Base-by-base conservation (phyloP, 2,888 invertebrate species). In the Tuta absoluta region DNA sequence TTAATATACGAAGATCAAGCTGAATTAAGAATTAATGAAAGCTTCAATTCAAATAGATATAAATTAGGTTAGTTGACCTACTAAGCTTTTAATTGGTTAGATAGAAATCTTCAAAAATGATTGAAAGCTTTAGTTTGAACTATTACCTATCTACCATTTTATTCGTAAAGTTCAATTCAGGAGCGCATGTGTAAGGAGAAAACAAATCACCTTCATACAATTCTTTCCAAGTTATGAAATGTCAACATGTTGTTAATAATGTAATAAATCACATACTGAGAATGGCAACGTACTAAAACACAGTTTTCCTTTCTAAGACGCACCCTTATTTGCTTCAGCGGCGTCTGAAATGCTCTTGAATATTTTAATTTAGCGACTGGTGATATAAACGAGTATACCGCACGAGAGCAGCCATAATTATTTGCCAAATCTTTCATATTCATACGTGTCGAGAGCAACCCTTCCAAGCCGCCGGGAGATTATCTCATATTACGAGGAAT, bases 291-390 rank as follows among this genome's bases (percentile, higher is more conserved):
- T 58, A 56, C 4, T 33, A 33, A 56, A 14, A 21, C 37, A 41
- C 17, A 65, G 57, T 67, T 62, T 56, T 48, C 57, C 21, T 57
- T n/a, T 63, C n/a, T 28, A 12, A 19, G 66, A 14, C 64, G 65
- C 58, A 61, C 67, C 19, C 69, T 66, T 49, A 41, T 62, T 70
- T 66, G 64, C 68, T 61, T 70, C 66, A 64, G 68, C 70, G 63
- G 56, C 24, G 63, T 69, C 70, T 76, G 73, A 72, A 71, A 74
- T 66, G 73, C 79, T 77, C 77, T 74, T 79, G 75, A 80, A 78
- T 80, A 80, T 80, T 79, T 79, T 76, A 79, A 78, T 77, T 76
- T 71, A 69, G 68, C 69, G 28, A 53, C 23, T 24, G 53, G 21
- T 14, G 38, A 21, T 21, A 59, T 38, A 41, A 41, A 59, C 8